Evolutionary conservation across 2,113 vertebrate genomes (phyloP), one percentile per base, ranked within the genome.

Genomic region (Pavo muticus): DNA sequence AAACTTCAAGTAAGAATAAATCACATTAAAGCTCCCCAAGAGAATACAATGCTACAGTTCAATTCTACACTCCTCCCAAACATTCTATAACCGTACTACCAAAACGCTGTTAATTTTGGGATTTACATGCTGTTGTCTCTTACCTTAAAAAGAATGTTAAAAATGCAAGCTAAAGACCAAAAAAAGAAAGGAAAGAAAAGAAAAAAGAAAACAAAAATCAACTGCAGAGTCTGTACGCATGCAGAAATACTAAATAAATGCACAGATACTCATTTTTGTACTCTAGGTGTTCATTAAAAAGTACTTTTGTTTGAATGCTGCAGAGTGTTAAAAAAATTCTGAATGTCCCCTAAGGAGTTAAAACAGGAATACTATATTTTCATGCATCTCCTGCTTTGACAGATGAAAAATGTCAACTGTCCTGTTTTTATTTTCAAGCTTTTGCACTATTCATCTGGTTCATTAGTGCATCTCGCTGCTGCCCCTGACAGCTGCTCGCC

Each of bases 371-470:
- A 97, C 98, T 98, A 98, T 99, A 99, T 99, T 99, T 99, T 99
- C 99, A 99, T 99, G 99, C 99, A 99, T 99, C 99, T 99, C 98
- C 99, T 98, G 98, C 99, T 99, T 99, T 99, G 99, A 99, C 99
- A 99, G 99, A 99, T 99, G 99, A 99, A 99, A 99, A 99, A 99
- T 99, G 99, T 99, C 99, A 99, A 99, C 99, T 99, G 99, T 99
- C 99, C 99, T 99, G 99, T 99, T 99, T 99, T 99, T 99, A 99
- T 99, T 99, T 99, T 99, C 99, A 98, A 99, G 99, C 99, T 99
- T 99, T 99, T 99, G 99, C 99, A 99, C 99, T 99, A 99, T 99
- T 99, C 99, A 99, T 99, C 99, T 99, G 99, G 99, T 99, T 99
- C 99, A 99, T 99, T 99, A 99, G 99, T 99, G 99, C 99, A 98